phyloP scores from a whole-genome alignment of 2,888 invertebrate genomes.

The Euproctis similis region DNA sequence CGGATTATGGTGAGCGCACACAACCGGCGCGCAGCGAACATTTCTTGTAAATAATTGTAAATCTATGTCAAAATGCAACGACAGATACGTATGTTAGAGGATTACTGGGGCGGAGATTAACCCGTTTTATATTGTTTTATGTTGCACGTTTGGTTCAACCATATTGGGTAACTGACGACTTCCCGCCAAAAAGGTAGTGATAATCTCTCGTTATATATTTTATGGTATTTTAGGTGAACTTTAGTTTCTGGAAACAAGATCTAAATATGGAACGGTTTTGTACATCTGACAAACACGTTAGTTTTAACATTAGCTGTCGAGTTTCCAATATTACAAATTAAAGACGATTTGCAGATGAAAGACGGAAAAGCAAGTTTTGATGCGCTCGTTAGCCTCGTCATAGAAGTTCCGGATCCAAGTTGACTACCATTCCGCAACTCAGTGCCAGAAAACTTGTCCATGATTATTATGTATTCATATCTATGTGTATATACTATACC shows the following conservation, averaged over 20 bases:
- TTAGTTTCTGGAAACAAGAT: constrained; percentile 42
- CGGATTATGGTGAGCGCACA: constrained; percentile 61
- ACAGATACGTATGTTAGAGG: constrained; percentile 72
- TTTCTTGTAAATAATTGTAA: constrained; percentile 74
- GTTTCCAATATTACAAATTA: too few relatives aligned
- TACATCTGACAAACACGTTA: constrained; percentile 18
- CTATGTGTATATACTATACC: too few relatives aligned
- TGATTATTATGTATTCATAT: too few relatives aligned
- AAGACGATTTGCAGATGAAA: too few relatives aligned
- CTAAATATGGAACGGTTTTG: constrained; percentile 56
- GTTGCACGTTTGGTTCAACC: constrained; percentile 42
- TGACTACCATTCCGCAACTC: too few relatives aligned
- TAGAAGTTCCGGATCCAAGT: too few relatives aligned
- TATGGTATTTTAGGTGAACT: too few relatives aligned
- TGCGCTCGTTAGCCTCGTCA: too few relatives aligned
- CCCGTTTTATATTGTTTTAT: constrained; percentile 67
- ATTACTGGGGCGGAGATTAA: constrained; percentile 59
- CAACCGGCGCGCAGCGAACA: constrained; percentile 51
- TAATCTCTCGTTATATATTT: constrained; percentile 64
- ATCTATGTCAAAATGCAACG: constrained; percentile 73
- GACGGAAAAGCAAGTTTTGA: too few relatives aligned
- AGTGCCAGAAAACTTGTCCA: too few relatives aligned
- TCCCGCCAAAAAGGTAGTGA: constrained; percentile 54
- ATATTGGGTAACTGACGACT: constrained; percentile 47
- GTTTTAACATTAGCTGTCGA: too few relatives aligned